Percentiles rank a stretch among this genome's conserved stretches.
Evolutionary conservation across 2,888 invertebrate genomes (phyloP).

Genomic region (Odontomyia ornata): DNA sequence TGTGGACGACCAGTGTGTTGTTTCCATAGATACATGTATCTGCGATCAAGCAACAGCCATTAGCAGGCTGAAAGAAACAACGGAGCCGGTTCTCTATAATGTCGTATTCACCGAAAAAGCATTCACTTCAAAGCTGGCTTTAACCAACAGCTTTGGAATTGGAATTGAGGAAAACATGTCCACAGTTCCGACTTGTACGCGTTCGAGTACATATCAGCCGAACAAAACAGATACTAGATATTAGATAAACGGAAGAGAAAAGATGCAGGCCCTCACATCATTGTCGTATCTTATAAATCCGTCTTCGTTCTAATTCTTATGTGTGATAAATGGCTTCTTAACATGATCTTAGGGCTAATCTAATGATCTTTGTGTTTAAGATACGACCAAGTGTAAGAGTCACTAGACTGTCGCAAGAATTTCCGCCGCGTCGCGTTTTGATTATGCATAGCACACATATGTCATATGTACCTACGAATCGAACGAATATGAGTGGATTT

Average conservation of each 20-base stretch:
- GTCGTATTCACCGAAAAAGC: conserved; percentile 22
- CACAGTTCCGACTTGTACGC: conserved; percentile 44
- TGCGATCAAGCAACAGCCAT: conserved; percentile 3
- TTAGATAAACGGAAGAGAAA: neutral
- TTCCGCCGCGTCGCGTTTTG: neutral
- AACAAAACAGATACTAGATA: conserved; percentile 17
- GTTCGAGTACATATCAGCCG: conserved; percentile 41
- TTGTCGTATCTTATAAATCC: neutral
- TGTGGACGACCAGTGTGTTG: neutral
- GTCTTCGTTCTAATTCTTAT: neutral
- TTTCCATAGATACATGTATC: neutral
- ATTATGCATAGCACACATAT: neutral
- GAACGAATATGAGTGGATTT: neutral
- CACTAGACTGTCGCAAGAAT: neutral
- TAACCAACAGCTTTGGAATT: conserved; percentile 12
- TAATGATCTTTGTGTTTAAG: conserved; percentile 19
- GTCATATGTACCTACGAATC: neutral
- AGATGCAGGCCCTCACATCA: conserved; percentile 2
- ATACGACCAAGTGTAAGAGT: neutral
- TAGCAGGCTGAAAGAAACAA: no score
- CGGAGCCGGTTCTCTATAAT: conserved; percentile 25
- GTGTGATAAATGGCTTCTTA: conserved; percentile 15
- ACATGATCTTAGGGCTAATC: conserved; percentile 19
- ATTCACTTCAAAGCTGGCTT: conserved; percentile 19
- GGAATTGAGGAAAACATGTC: conserved; percentile 38